A percentile compares a stretch with the other conserved stretches of the same genome.
These are phyloP conservation scores for Neogobius melanostomus DNA, from an alignment of 2,113 vertebrate genomes.

Conservation along the genomic window DNA sequence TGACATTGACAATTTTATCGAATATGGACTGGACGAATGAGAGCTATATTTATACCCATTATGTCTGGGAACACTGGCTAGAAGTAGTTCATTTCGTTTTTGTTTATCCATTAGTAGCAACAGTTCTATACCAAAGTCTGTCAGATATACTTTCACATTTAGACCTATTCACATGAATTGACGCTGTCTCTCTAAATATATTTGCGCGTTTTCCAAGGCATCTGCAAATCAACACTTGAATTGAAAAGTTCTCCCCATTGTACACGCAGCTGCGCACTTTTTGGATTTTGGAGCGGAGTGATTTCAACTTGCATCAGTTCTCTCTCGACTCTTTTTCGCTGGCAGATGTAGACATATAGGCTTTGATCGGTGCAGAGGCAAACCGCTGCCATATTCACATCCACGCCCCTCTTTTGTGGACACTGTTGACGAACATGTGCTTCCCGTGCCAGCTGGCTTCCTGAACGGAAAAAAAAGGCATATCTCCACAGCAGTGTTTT, in stretches of 20 bases:
- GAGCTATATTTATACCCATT: too few relatives aligned
- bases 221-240: constrained; percentile 31
- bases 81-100: too few relatives aligned
- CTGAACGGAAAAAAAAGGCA: constrained; percentile 37
- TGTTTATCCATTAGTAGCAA: too few relatives aligned
- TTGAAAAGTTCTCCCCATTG: constrained; percentile 31
- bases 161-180: background rate
- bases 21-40: too few relatives aligned
- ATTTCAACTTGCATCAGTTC: constrained; percentile 38
- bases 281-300: background rate
- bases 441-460: constrained; percentile 66
- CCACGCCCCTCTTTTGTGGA: constrained; percentile 63
- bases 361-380: constrained; percentile 64
- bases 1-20: constrained; percentile 3
- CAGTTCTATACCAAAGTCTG: too few relatives aligned
- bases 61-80: too few relatives aligned
- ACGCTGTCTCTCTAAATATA: constrained; percentile 27
- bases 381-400: constrained; percentile 57
- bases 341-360: constrained; percentile 47
- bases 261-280: constrained; percentile 48
- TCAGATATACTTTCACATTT: too few relatives aligned
- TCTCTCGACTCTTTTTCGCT: constrained; percentile 1
- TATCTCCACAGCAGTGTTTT: constrained; percentile 62
- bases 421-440: constrained; percentile 63
- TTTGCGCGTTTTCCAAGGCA: constrained; percentile 33